Percentiles rank a stretch among this genome's conserved stretches.
Conservation (phyloP, 2,888 invertebrate genomes). For the Lysandra coridon region DNA sequence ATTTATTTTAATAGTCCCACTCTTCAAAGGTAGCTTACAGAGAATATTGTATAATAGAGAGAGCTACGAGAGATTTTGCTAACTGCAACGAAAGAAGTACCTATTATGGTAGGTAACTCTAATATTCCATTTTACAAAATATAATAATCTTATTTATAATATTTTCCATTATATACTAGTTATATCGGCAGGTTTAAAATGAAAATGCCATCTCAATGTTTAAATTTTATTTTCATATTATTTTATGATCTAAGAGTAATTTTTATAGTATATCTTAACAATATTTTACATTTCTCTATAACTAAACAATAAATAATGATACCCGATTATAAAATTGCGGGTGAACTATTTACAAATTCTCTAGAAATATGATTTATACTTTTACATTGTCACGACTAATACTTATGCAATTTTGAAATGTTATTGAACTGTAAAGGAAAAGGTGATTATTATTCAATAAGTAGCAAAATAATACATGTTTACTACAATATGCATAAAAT, state of each 20-base stretch:
- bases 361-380: not conserved
- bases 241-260: constrained; percentile 59
- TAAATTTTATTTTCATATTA: constrained; percentile 41
- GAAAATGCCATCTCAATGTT: not conserved
- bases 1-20: not conserved
- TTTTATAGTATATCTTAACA: constrained; percentile 49
- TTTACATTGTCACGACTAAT: constrained; percentile 1
- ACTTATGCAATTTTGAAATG: not conserved
- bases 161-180: not conserved
- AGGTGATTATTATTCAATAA: not conserved
- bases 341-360: constrained; percentile 58
- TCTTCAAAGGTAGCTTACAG: not conserved
- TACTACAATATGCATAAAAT: not conserved
- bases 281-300: constrained; percentile 59
- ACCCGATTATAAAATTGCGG: constrained; percentile 58
- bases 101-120: too few species aligned
- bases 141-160: not conserved
- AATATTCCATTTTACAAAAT: not conserved
- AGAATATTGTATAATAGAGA: too few species aligned
- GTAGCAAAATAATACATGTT: not conserved
- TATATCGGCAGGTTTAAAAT: not conserved
- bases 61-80: too few species aligned
- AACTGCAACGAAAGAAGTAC: too few species aligned
- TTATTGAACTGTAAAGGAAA: not conserved
- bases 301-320: constrained; percentile 72